Evolutionary conservation across 2,888 invertebrate genomes (phyloP).

Genomic region (Acronicta psi): DNA sequence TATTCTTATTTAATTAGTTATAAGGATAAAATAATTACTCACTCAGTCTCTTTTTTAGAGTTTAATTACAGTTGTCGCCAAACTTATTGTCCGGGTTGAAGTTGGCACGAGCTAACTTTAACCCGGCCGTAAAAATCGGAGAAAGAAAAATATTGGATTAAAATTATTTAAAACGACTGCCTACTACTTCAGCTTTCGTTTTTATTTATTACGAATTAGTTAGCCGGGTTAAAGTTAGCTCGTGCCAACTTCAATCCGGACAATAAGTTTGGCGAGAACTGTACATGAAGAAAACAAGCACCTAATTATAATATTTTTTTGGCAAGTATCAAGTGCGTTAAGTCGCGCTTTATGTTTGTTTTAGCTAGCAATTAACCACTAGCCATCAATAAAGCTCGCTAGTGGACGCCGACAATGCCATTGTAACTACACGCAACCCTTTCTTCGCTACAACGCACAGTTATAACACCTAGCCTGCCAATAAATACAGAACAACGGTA

Average conservation of each 20-base stretch:
- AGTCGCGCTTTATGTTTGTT: constrained; percentile 62
- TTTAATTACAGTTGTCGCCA: too few relatives aligned
- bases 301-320: neutral
- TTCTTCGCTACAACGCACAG: constrained; percentile 57
- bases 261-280: too few relatives aligned
- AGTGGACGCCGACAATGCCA: constrained; percentile 62
- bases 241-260: too few relatives aligned
- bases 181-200: too few relatives aligned
- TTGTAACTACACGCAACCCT: constrained; percentile 70
- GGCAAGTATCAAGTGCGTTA: constrained; percentile 25
- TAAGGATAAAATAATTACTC: constrained; percentile 2
- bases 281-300: neutral
- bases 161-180: too few relatives aligned
- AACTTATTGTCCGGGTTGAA: too few relatives aligned
- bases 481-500: constrained; percentile 54
- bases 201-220: too few relatives aligned
- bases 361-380: constrained; percentile 75
- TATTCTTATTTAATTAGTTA: neutral
- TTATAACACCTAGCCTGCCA: constrained; percentile 58
- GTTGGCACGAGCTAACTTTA: too few relatives aligned
- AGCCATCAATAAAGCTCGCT: constrained; percentile 66
- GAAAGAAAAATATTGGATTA: too few relatives aligned
- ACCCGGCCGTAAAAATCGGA: too few relatives aligned
- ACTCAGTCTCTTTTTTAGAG: neutral
- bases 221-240: too few relatives aligned